Base-by-base conservation (phyloP, 2,888 invertebrate genomes). In the Tryphoninae sp. region DNA sequence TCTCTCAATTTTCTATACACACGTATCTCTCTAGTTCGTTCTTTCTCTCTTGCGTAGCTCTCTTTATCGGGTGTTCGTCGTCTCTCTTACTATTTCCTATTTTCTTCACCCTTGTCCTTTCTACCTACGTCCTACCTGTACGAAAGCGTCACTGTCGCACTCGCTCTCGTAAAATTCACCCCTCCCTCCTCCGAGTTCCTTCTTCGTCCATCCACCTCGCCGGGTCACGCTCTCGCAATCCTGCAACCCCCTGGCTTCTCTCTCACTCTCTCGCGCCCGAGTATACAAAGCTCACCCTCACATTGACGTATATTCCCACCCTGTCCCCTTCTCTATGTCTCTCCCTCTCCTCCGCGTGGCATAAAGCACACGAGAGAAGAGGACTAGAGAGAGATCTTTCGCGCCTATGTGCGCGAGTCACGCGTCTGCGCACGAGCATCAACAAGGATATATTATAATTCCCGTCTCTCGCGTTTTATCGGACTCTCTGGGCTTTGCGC, bases 311-410 rank as follows among this genome's bases (percentile, higher is more conserved):
- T 45, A 69, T 33, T 61, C 69, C 78, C 67, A 62, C 40, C 49
- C 49, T 58, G 42, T 19, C 23, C 13, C 75, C 33, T 68, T 33
- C 59, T 51, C 22, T 59, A 49, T 42, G 58, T 75, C 58, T 33
- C 65, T 23, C 33, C 51, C 53, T 42, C 58, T 45, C 40, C 40
- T 59, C 49, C 55, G 53, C 53, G 8, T 49, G 8, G 22, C 16
- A 19, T 33, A 9, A n/a, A 19, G 45, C 55, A 58, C 58, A 55
- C 62, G 26, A 72, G 45, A 65, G 64, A n/a, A 22, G 74, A 53
- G 61, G 74, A 71, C 64, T 64, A 67, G 33, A 33, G 82, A 77
- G 73, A 75, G 80, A 83, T 83, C 84, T 85, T 85, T 81, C 83
- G 83, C 79, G 82, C 84, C 82, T 85, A 81, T 75, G 61, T 75